Conservation (phyloP, 2,888 invertebrate genomes). For the Azorinus chamasolen region DNA sequence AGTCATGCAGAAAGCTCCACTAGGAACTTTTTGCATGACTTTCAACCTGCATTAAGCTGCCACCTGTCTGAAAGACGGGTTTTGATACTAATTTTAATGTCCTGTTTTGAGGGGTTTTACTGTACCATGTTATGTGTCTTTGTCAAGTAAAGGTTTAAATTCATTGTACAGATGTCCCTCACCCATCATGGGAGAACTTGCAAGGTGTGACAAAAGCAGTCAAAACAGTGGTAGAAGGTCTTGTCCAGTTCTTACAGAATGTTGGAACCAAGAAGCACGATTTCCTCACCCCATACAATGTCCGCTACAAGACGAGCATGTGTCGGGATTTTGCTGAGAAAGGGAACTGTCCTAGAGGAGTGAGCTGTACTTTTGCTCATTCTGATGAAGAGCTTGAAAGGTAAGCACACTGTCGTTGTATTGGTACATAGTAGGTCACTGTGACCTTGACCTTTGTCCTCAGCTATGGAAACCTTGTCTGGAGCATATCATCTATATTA, state of each 20-base stretch:
- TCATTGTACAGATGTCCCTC: constrained; percentile 81
- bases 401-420: constrained; percentile 84
- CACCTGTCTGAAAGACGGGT: too few species aligned
- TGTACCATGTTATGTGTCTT: too few species aligned
- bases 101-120: too few species aligned
- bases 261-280: constrained; percentile 88
- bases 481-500: too few species aligned
- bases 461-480: neutral
- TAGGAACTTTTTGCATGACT: too few species aligned
- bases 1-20: too few species aligned
- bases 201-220: constrained; percentile 84
- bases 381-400: constrained; percentile 96
- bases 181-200: constrained; percentile 85
- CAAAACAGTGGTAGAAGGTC: constrained; percentile 90
- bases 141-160: too few species aligned
- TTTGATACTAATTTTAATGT: too few species aligned
- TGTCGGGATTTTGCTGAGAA: constrained; percentile 94
- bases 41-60: too few species aligned
- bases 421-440: neutral
- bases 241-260: constrained; percentile 92
- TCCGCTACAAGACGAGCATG: constrained; percentile 95
- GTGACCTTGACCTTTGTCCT: neutral
- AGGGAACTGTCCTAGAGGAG: constrained; percentile 94
- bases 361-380: constrained; percentile 96
- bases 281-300: constrained; percentile 85